Evolutionary conservation across 2,888 invertebrate species (phyloP).

Genomic region (Heliothis peltigera): DNA sequence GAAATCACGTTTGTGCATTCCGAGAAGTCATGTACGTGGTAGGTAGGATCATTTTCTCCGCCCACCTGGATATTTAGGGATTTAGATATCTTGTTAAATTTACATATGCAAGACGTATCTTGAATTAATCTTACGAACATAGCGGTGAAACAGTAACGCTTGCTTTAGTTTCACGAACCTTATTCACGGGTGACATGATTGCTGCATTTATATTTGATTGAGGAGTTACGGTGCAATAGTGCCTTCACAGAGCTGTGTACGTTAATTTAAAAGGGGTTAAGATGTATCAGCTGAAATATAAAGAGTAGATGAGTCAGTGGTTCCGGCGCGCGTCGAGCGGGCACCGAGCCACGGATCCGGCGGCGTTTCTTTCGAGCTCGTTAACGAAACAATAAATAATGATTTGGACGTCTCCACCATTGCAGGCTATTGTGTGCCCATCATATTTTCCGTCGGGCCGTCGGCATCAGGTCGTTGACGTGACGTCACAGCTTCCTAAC

Average conservation of each 20-base stretch:
- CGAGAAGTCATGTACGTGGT: neutral
- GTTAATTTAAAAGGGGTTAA: constrained; percentile 59
- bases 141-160: constrained; percentile 26
- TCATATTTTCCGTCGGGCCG: constrained; percentile 78
- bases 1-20: neutral
- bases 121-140: constrained; percentile 15
- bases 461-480: constrained; percentile 70
- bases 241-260: constrained; percentile 20
- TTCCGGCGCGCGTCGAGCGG: constrained; percentile 62
- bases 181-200: constrained; percentile 50
- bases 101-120: constrained; percentile 30
- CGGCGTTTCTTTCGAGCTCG: constrained; percentile 81
- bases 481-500: constrained; percentile 69
- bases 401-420: constrained; percentile 81
- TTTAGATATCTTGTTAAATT: constrained; percentile 28
- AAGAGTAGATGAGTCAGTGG: constrained; percentile 69
- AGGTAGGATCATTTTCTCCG: neutral
- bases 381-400: constrained; percentile 88
- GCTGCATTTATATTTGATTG: constrained; percentile 26
- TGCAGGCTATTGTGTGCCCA: constrained; percentile 79
- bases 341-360: constrained; percentile 74
- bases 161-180: constrained; percentile 34
- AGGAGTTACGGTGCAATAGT: constrained; percentile 10
- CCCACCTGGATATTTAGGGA: constrained; percentile 16
- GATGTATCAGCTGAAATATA: constrained; percentile 67